These are phyloP conservation scores for Sinocyclocheilus anshuiensis DNA, from an alignment of 2,113 vertebrate genomes.

Conservation along the genomic window DNA sequence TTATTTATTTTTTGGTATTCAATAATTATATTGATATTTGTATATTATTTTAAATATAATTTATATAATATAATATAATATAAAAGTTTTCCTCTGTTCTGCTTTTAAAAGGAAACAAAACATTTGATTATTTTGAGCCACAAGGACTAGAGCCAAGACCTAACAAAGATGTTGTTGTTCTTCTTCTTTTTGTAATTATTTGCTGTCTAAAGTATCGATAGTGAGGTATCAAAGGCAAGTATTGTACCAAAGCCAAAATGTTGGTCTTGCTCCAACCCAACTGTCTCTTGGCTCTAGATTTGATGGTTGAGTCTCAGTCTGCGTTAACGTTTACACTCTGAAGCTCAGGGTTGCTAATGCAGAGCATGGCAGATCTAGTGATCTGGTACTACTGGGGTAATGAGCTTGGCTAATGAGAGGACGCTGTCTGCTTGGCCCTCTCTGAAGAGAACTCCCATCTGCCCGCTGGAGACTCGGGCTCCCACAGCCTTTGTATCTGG, in stretches of 20 bases:
- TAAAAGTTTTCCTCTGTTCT: no score
- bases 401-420: conserved; percentile 56
- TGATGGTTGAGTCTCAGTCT: neutral
- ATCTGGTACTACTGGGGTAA: conserved; percentile 46
- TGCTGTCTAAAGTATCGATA: neutral
- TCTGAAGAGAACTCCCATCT: conserved; percentile 62
- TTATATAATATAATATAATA: neutral
- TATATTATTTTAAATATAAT: no score
- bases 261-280: neutral
- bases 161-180: neutral
- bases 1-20: no score
- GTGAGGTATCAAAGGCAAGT: neutral
- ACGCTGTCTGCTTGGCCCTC: conserved; percentile 52
- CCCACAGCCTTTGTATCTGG: conserved; percentile 56
- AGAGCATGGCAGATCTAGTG: conserved; percentile 17
- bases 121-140: neutral
- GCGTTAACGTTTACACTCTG: neutral
- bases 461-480: conserved; percentile 52
- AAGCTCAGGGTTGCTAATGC: conserved; percentile 9
- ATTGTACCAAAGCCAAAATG: neutral
- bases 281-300: neutral
- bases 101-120: neutral
- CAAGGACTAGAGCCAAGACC: neutral
- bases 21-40: no score
- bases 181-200: neutral